Conservation (phyloP, 2,888 invertebrate species). For the Ichneumon xanthorius region DNA sequence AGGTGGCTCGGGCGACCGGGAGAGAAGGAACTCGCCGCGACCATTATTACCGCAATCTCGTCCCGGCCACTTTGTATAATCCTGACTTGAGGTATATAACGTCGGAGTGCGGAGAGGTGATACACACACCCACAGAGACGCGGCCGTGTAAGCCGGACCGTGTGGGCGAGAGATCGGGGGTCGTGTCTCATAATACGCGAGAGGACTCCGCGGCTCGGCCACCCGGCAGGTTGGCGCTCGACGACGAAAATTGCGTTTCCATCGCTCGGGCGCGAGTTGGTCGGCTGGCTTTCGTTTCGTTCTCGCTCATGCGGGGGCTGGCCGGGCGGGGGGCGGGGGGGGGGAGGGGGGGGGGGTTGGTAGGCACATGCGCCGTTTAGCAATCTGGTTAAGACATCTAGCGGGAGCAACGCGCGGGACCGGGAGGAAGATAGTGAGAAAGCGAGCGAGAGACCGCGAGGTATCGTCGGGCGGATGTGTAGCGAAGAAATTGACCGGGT, state of each 20-base stretch:
- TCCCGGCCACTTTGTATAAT: conserved; percentile 67
- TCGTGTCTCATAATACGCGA: conserved; percentile 59
- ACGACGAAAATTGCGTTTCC: conserved; percentile 70
- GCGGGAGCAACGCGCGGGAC: conserved; percentile 65
- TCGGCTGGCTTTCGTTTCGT: background rate
- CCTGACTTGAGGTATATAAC: conserved; percentile 36
- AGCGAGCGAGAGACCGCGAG: conserved; percentile 31
- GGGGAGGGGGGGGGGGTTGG: background rate
- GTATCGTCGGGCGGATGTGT: conserved; percentile 37
- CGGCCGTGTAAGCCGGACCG: background rate
- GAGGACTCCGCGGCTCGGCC: conserved; percentile 51
- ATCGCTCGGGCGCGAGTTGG: conserved; percentile 43
- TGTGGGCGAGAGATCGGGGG: conserved; percentile 48
- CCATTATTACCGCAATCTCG: conserved; percentile 71
- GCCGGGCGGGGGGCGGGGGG: conserved; percentile 4
- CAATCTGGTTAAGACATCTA: conserved; percentile 83
- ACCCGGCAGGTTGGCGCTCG: conserved; percentile 41
- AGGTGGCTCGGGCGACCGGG: conserved; percentile 55
- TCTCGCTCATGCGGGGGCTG: conserved; percentile 7
- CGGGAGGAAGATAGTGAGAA: conserved; percentile 30
- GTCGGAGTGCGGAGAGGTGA: background rate
- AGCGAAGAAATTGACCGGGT: conserved; percentile 65
- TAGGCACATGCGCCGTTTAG: conserved; percentile 75
- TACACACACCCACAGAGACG: background rate
- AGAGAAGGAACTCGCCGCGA: conserved; percentile 43